A percentile compares a stretch with the other conserved stretches of the same genome.
Conservation (phyloP, 2,797 vertebrate species). For the Allenopithecus nigroviridis region DNA sequence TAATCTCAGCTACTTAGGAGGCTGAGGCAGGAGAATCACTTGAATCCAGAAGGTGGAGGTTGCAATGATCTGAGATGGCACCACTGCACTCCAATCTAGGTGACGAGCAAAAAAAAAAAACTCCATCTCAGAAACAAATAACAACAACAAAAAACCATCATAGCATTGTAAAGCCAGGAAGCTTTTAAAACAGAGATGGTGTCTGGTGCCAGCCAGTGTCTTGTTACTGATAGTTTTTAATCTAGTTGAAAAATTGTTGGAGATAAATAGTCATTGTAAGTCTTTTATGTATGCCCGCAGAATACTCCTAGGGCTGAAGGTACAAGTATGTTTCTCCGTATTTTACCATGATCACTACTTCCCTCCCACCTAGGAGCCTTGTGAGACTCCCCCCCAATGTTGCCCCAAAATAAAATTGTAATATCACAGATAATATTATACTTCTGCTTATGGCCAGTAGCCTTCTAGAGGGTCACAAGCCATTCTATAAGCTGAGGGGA, state of each 20-base stretch:
- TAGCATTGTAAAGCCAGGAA: background rate
- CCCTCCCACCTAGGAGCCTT: background rate
- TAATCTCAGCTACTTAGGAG: background rate
- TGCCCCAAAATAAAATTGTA: background rate
- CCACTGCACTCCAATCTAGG: background rate
- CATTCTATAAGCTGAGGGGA: background rate
- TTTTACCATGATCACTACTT: background rate
- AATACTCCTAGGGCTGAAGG: too few relatives aligned
- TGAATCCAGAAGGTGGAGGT: background rate
- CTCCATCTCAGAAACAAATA: background rate
- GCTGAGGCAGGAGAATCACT: background rate
- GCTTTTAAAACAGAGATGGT: background rate
- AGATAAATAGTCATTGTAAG: background rate
- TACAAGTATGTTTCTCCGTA: background rate
- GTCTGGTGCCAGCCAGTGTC: background rate
- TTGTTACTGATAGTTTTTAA: background rate
- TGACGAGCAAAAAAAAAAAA: background rate
- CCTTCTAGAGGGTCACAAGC: background rate
- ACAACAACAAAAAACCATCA: background rate
- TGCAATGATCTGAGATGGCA: background rate
- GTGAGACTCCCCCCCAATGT: background rate
- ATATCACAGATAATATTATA: background rate
- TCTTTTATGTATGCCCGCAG: background rate
- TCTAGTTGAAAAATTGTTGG: background rate
- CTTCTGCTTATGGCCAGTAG: background rate